Evolutionary conservation across 2,888 invertebrate species (phyloP), one percentile per base, ranked within the genome.

Genomic region (Gymnosoma rotundatum): DNA sequence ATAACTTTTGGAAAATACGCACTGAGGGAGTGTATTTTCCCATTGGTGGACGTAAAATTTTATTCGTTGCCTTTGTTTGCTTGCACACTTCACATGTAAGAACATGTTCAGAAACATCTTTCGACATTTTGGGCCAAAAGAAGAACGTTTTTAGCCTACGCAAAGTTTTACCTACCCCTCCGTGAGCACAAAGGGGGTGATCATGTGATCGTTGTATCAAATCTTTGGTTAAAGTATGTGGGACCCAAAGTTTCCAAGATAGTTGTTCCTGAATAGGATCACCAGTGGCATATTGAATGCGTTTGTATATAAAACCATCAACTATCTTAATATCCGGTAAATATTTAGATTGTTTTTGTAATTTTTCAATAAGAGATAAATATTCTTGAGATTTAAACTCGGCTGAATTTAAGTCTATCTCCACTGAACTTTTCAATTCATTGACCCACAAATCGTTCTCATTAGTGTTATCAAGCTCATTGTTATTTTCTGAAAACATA

Each of bases 91-190:
- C 73, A 48, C 73, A 73, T 6, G 12, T 10, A 6, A 52, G 18
- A 14, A 73, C 52, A 52, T 73, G 52, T 16, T 50, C 60, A 2
- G 61, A 7, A 8, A 63, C 52, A 18, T 61, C 36, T 20, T 63
- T 73, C 16, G 73, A 9, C 61, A 73, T 73, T 52, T 73, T 73
- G 7, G 73, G 73, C 73, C 73, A 73, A 63, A 61, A 73, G 21
- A 16, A 73, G 48, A 45, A 60, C 9, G 56, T 42, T 42, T 72
- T 72, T 18, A 72, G 18, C 2, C 66, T 10, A 1, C 16, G 14
- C 8, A 67, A 20, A 6, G 69, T 69, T 52, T 69, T 69, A 10
- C 42, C 69, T 42, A 69, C 16, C 1, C 56, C 69, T 5, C 69
- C 69, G n/a, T 69, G 69, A 20, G 70, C 58, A 32, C 70, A 58